Base-by-base conservation (phyloP, 1,140 invertebrate genomes). In the Drosophila bocqueti region DNA sequence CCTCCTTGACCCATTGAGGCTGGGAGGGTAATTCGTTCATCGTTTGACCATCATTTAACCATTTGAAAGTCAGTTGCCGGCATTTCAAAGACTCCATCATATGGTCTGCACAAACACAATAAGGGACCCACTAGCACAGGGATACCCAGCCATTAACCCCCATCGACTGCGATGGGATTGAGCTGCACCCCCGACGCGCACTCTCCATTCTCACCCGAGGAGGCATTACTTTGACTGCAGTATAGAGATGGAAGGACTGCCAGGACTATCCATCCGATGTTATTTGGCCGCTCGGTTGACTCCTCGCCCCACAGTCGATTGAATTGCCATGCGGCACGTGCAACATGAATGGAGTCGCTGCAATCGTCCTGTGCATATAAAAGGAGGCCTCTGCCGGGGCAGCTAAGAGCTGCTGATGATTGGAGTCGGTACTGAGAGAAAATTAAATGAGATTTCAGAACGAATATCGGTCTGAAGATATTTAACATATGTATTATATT, bases 361-460 rank as follows among this genome's bases (percentile, higher is more conserved):
- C 72, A 59, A 54, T 67, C 74, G 75, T 55, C 58, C 75, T 52
- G 49, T 55, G 63, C 74, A 73, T 73, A 73, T 59, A 49, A 72
- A 73, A 60, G 73, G 81, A 83, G 81, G 83, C 83, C 74, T 86
- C 78, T 69, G 73, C 52, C 71, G 69, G 42, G 52, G 31, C 34
- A 34, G 71, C 60, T 83, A 67, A 83, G 83, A 89, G 83, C 83
- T 68, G 72, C 52, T 79, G 72, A 77, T 87, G 76, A 89, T 87
- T 69, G 74, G 45, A 43, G 54, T 24, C 15, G 54, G 21, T 40
- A 21, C 61, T 66, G 47, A 24, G 18, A 13, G n/a, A 43, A 67
- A 59, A 46, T 11, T 9, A 13, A 4, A 21, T 15, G 24, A 3
- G 7, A 18, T 13, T 8, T 26, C 0, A 2, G 4, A 2, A 7